Evolutionary conservation across 2,797 vertebrate species (phyloP).

Genomic region (Chaenodraco wilsoni): DNA sequence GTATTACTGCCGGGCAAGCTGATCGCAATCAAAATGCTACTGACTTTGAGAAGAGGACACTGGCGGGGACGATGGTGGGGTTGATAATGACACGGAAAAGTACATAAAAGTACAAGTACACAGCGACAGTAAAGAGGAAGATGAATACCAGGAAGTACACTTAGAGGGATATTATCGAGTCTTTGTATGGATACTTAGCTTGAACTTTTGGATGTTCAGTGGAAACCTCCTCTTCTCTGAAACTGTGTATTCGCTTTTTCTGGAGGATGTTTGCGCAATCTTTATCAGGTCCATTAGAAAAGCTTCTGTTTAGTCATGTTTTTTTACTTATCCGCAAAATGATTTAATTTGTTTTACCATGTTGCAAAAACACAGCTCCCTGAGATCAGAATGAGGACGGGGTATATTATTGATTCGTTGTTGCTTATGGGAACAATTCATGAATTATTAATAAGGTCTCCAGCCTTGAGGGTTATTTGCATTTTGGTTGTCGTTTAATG

Average conservation of each 20-base stretch:
- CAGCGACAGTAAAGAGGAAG: not conserved
- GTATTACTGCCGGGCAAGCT: conserved; percentile 17
- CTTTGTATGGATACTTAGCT: not conserved
- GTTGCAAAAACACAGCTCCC: conserved; percentile 19
- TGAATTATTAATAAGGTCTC: conserved; percentile 69
- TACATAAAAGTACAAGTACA: too few relatives aligned
- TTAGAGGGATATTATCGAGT: not conserved
- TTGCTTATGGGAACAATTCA: conserved; percentile 63
- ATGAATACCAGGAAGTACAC: not conserved
- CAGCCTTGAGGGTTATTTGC: conserved; percentile 55
- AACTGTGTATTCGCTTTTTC: not conserved
- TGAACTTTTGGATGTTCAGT: not conserved
- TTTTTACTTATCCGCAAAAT: conserved; percentile 17
- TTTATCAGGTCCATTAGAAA: conserved; percentile 14
- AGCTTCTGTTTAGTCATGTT: conserved; percentile 16
- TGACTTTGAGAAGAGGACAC: conserved; percentile 42
- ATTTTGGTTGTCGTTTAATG: conserved; percentile 60
- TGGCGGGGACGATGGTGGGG: conserved; percentile 19
- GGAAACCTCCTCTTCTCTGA: not conserved
- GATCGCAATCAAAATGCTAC: conserved; percentile 41
- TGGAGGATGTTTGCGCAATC: not conserved
- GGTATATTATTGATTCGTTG: conserved; percentile 63
- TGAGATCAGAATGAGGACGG: conserved; percentile 36
- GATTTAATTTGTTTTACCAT: conserved; percentile 36
- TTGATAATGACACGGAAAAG: conserved; percentile 8